Base-by-base conservation (phyloP, 1,140 invertebrate genomes). In the Tetramorium simillimum region DNA sequence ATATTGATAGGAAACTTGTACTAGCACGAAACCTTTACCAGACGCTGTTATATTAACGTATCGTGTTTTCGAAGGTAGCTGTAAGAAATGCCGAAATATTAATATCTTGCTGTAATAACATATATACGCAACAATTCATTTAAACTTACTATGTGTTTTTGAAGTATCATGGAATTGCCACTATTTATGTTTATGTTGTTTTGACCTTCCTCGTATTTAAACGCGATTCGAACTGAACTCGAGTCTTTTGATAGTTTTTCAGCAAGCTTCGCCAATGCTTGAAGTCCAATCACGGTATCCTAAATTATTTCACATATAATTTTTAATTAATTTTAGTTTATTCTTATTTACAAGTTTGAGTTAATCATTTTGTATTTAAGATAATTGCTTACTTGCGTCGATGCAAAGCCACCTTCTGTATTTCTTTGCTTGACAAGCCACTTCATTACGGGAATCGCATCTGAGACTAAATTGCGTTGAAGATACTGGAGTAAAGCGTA, bases 391-490 rank as follows among this genome's bases (percentile, higher is more conserved):
- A 96, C 96, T 94, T 97, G 97, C 9, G 97, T 98, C 2, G 97
- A 98, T 3, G 97, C 96, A 93, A 98, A 99, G 24, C 98, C 98
- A 16, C 98, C 98, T 86, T 97, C 95, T 0, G 96, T 95, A 94
- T 98, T 99, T 82, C 98, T 96, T 91, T 98, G 97, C 84, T 96
- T 96, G 46, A 99, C 96, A 0, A 99, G 95, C 97, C 98, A 99
- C 60, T 97, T 97, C 84, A 98, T 97, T 21, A 99, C 96, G 0
- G 98, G 97, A 21, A 98, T 93, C 0, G 97, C 96, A 89, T 98
- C 97, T 40, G 96, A 95, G 18, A 97, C 93, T 1, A 97, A 95
- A 86, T 97, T 97, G 86, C 96, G 96, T 63, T 96, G 95, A 0
- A 98, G 91, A 91, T 98, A 96, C 1, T 96, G 96, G 1, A 97